phyloP scores from a whole-genome alignment of 2,113 vertebrate species.

The Tringa solitaria region DNA sequence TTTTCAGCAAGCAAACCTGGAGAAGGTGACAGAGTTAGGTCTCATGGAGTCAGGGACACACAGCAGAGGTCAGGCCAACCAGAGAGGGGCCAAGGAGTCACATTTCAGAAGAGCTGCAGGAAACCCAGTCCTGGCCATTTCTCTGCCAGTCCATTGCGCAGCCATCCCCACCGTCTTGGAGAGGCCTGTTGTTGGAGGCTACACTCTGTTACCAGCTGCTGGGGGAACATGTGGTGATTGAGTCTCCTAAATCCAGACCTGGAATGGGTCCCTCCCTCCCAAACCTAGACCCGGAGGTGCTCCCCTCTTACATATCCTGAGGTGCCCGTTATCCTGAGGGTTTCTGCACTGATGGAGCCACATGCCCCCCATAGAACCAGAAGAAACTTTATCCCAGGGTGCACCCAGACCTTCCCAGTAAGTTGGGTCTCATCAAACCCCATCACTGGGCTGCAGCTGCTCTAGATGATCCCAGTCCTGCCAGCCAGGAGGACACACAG shows the following conservation, averaged over 20 bases:
- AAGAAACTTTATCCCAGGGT: neutral
- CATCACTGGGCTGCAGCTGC: neutral
- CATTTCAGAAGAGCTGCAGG: neutral
- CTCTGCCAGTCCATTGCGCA: neutral
- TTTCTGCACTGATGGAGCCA: neutral
- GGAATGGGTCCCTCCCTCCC: neutral
- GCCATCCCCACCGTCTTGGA: neutral
- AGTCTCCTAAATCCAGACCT: neutral
- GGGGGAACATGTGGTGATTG: fast-evolving
- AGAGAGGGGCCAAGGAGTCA: neutral
- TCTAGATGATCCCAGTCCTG: neutral
- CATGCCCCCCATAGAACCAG: neutral
- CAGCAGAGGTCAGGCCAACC: neutral
- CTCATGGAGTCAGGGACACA: neutral
- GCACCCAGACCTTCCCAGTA: neutral
- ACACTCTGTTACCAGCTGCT: neutral
- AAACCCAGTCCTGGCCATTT: neutral
- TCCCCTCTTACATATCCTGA: neutral
- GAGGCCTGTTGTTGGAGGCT: neutral
- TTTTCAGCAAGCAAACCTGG: constrained; percentile 90
- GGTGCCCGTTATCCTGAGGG: fast-evolving
- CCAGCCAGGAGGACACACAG: neutral
- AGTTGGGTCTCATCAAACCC: neutral
- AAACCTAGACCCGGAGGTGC: neutral
- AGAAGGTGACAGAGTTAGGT: neutral